Conservation (phyloP, 2,888 invertebrate genomes). For the Nemapogon koenigi region DNA sequence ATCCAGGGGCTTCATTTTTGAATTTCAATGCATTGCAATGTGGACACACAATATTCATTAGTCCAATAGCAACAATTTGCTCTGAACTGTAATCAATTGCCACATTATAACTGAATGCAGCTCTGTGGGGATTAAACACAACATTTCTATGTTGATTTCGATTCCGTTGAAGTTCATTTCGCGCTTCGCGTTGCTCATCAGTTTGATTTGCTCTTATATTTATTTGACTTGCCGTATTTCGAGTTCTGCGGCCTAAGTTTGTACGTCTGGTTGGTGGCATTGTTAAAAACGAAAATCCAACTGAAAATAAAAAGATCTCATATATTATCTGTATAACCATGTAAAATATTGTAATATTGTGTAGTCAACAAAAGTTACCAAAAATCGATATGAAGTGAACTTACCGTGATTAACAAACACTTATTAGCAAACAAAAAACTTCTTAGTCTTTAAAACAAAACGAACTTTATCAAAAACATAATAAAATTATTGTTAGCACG, state of each 20-base stretch:
- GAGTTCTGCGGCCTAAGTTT: constrained; percentile 10
- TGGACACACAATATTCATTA: constrained; percentile 25
- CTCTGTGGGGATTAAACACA: constrained; percentile 14
- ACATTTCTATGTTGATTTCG: neutral
- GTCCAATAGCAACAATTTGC: constrained; percentile 23
- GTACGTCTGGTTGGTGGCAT: constrained; percentile 9
- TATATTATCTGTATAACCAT: too few species aligned
- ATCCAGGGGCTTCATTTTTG: constrained; percentile 25
- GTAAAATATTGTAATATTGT: too few species aligned
- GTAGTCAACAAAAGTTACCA: too few species aligned
- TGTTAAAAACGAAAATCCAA: constrained; percentile 9
- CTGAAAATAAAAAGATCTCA: constrained; percentile 8
- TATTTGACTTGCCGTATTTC: constrained; percentile 14
- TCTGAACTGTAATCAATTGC: constrained; percentile 23
- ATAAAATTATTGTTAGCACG: too few species aligned
- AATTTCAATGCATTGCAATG: constrained; percentile 19
- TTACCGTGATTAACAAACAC: too few species aligned
- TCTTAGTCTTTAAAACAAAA: too few species aligned
- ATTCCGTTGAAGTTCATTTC: constrained; percentile 16
- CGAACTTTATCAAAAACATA: too few species aligned
- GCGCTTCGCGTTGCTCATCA: constrained; percentile 18
- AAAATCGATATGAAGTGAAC: too few species aligned
- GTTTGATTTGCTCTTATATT: constrained; percentile 19
- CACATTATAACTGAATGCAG: constrained; percentile 23
- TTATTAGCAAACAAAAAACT: too few species aligned